phyloP scores from a whole-genome alignment of 2,888 invertebrate species.

The Ochropacha duplaris region DNA sequence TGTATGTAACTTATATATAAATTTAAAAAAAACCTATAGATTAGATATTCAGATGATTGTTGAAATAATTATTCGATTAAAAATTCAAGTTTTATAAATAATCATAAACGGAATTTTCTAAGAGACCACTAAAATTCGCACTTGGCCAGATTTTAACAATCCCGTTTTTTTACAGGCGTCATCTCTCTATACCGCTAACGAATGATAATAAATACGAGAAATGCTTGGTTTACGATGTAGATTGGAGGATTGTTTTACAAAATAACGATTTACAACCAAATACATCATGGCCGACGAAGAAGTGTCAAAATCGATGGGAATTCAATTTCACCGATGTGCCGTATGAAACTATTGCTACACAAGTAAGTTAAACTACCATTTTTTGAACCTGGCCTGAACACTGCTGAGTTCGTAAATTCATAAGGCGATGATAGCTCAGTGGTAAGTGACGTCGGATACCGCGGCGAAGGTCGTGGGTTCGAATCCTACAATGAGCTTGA shows the following conservation, averaged over 20 bases:
- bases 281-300: constrained; percentile 57
- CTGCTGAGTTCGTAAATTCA: background rate
- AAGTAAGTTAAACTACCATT: constrained; percentile 38
- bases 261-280: constrained; percentile 47
- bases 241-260: constrained; percentile 55
- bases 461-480: no score
- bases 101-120: no score
- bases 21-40: no score
- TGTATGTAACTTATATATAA: no score
- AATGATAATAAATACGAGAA: constrained; percentile 46
- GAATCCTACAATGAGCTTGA: no score
- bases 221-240: constrained; percentile 63
- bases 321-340: constrained; percentile 72
- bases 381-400: background rate
- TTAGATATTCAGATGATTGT: no score
- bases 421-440: no score
- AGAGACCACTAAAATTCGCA: no score
- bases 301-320: constrained; percentile 62
- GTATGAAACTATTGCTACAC: constrained; percentile 68
- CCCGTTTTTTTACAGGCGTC: constrained; percentile 51
- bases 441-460: no score
- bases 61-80: no score
- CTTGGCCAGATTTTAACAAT: background rate
- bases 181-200: constrained; percentile 57
- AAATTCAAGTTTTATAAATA: background rate